phyloP scores from a whole-genome alignment of 2,888 invertebrate genomes.

The Hesperia comma region DNA sequence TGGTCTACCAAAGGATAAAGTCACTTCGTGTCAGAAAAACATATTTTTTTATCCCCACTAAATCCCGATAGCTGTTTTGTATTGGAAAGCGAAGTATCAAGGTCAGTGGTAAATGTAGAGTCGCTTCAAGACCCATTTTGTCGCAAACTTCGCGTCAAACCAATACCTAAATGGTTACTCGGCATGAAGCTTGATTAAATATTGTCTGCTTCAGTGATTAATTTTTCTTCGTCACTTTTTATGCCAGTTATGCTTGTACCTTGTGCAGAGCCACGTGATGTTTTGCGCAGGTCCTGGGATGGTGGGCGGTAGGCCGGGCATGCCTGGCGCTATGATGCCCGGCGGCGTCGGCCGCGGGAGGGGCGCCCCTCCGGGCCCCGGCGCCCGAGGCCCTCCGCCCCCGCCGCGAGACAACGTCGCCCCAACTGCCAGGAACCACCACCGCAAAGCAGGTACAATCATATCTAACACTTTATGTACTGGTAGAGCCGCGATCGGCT shows the following conservation, averaged over 20 bases:
- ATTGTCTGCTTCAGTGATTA: too few relatives aligned
- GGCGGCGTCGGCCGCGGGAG: conserved; percentile 52
- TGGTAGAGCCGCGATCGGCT: conserved; percentile 58
- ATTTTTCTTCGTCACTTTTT: too few relatives aligned
- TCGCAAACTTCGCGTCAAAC: too few relatives aligned
- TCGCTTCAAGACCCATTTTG: too few relatives aligned
- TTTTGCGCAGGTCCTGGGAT: conserved; percentile 47
- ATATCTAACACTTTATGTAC: conserved; percentile 48
- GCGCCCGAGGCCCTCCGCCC: conserved; percentile 94
- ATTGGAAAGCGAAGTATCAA: too few relatives aligned
- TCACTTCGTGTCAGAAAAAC: too few relatives aligned
- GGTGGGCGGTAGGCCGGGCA: conserved; percentile 37
- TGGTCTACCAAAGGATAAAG: too few relatives aligned
- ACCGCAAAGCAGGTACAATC: conserved; percentile 77
- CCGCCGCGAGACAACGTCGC: conserved; percentile 90
- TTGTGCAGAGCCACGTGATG: conserved; percentile 7
- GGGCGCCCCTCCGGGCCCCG: conserved; percentile 83
- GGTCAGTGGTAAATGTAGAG: too few relatives aligned
- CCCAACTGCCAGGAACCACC: conserved; percentile 70
- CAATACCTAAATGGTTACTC: too few relatives aligned
- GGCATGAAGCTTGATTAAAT: too few relatives aligned
- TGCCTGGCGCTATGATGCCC: conserved; percentile 31
- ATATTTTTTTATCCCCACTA: too few relatives aligned
- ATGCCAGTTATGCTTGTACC: not conserved
- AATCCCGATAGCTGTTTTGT: too few relatives aligned